A percentile compares a stretch with the other conserved stretches of the same genome.
Conservation (phyloP, 2,797 vertebrate species). For the Melopsittacus undulatus region DNA sequence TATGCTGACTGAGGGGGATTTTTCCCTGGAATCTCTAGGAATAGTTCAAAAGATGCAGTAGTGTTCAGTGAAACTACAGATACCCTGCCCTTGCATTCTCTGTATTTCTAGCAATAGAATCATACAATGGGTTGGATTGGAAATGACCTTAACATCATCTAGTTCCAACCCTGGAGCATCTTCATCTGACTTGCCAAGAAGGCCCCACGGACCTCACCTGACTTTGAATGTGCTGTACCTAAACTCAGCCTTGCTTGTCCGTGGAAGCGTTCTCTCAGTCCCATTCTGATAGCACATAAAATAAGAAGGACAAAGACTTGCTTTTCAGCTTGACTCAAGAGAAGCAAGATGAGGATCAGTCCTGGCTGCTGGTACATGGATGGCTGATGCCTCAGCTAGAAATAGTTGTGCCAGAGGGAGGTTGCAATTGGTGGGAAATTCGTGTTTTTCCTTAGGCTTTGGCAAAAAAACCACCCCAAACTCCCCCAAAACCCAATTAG, state of each 20-base stretch:
- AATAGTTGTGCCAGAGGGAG: background rate
- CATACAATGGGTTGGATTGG: background rate
- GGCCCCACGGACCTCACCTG: background rate
- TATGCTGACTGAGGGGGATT: background rate
- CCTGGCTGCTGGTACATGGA: background rate
- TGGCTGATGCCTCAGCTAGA: background rate
- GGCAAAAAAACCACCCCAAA: background rate
- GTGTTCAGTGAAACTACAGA: background rate
- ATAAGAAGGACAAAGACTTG: background rate
- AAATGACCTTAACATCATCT: background rate
- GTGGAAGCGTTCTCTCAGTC: background rate
- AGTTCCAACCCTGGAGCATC: background rate
- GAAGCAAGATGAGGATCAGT: background rate
- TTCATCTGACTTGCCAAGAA: background rate
- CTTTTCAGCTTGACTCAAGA: background rate
- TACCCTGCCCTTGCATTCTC: background rate
- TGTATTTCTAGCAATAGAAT: background rate
- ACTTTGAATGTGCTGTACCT: rapidly evolving
- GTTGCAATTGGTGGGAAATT: background rate
- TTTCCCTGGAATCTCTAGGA: background rate
- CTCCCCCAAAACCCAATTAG: background rate
- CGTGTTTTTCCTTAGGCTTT: background rate
- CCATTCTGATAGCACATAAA: background rate
- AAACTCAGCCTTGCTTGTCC: background rate
- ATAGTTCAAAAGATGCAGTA: background rate